A percentile compares a stretch with the other conserved stretches of the same genome.
These are phyloP conservation scores for Geodia barretti DNA, from an alignment of 37 sponge, comb jelly and placozoan species.

Conservation along the genomic window DNA sequence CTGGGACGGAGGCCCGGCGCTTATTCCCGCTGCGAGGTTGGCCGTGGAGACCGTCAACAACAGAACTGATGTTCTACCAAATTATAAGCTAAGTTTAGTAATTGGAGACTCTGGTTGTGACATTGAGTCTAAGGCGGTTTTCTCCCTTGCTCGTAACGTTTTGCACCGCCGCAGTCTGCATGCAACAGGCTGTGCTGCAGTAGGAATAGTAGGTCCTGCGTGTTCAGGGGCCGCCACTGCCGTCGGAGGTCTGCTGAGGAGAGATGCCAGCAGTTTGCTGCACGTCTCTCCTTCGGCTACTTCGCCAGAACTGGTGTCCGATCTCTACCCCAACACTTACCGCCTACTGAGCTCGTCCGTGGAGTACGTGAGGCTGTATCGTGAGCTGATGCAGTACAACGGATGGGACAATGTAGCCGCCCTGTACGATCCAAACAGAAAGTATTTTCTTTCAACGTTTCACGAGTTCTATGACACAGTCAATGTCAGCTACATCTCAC, in stretches of 20 bases:
- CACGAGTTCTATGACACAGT: not conserved
- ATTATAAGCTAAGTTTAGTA: not conserved
- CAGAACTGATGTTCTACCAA: not conserved
- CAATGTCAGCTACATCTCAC: not conserved
- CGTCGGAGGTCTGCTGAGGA: not conserved
- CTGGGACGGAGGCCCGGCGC: not conserved
- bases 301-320: not conserved
- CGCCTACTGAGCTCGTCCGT: not conserved
- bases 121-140: not conserved
- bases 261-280: not conserved
- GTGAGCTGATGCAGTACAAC: not conserved
- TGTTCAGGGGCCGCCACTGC: not conserved
- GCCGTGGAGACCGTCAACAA: not conserved
- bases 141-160: not conserved
- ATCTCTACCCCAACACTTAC: not conserved
- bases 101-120: conserved; percentile 4
- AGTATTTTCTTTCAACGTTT: not conserved
- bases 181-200: conserved; percentile 2
- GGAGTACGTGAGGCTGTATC: not conserved
- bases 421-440: not conserved
- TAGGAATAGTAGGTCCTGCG: conserved; percentile 9
- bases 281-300: not conserved
- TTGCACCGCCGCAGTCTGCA: too few species aligned
- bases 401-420: not conserved
- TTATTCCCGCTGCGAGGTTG: not conserved